These are phyloP conservation scores for Lontra canadensis DNA, from an alignment of 2,113 vertebrate species.

Conservation along the genomic window DNA sequence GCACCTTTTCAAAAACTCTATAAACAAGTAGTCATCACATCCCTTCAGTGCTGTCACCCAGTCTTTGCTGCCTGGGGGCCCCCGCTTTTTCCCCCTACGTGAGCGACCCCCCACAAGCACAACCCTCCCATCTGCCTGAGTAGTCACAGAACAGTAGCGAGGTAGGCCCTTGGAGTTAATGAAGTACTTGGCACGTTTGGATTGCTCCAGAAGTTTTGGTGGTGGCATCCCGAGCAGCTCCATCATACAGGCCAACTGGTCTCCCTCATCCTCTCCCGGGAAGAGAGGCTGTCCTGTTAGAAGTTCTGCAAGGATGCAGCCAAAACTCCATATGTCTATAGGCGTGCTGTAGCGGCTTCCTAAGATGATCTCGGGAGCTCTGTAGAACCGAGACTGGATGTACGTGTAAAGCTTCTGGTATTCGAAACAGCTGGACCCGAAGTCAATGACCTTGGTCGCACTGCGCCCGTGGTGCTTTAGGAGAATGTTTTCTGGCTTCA, in stretches of 20 bases:
- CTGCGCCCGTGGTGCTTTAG: slow-evolving; percentile 98
- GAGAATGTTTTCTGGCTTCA: slow-evolving; percentile 99
- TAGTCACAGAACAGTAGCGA: slow-evolving; percentile 93
- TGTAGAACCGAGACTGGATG: slow-evolving; percentile 98
- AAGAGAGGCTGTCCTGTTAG: slow-evolving; percentile 97
- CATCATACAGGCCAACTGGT: slow-evolving; percentile 99
- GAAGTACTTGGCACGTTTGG: slow-evolving; percentile 97
- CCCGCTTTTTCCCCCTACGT: slow-evolving; percentile 94
- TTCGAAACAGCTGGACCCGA: slow-evolving; percentile 98
- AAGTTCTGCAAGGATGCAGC: slow-evolving; percentile 97
- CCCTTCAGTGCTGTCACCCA: slow-evolving; percentile 94
- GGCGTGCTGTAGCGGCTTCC: slow-evolving; percentile 96
- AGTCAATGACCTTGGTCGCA: slow-evolving; percentile 99
- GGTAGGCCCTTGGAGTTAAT: slow-evolving; percentile 98
- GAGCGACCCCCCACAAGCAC: slow-evolving; percentile 92
- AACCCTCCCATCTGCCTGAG: slow-evolving; percentile 90
- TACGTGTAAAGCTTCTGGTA: slow-evolving; percentile 99
- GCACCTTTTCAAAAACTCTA: slow-evolving; percentile 96
- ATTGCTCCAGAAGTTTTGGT: slow-evolving; percentile 95
- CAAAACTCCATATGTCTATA: slow-evolving; percentile 99
- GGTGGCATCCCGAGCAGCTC: slow-evolving; percentile 96
- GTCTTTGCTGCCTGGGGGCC: slow-evolving; percentile 94
- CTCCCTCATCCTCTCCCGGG: slow-evolving; percentile 96
- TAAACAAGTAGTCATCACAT: slow-evolving; percentile 94
- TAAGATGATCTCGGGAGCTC: slow-evolving; percentile 96